Evolutionary conservation across 2,797 vertebrate genomes (phyloP), one percentile per base, ranked within the genome.

Genomic region (Tapirus indicus): DNA sequence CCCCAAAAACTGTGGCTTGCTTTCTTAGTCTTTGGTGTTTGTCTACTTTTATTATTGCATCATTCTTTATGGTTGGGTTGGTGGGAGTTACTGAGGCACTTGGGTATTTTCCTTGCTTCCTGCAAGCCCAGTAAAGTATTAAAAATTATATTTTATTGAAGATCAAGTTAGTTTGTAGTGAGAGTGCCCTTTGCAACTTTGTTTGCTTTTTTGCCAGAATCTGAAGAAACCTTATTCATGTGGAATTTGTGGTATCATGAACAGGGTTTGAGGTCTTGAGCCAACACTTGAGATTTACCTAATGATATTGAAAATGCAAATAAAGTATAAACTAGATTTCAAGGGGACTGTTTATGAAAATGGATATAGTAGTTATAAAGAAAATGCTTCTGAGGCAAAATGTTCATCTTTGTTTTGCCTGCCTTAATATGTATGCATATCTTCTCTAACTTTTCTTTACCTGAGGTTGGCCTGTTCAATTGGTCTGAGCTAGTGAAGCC

Each of bases 301-400:
- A 35, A 35, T 94, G 94, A 74, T 78, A 41, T 1, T 88, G 66
- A 95, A 95, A 88, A 58, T 85, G 21, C 41, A 91, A 27, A 88
- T 86, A 78, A 35, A 75, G 32, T 16, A 79, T 88, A 16, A 79
- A 14, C 27, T 78, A 62, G 77, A 52, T 91, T 82, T 91, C 35
- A 49, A 13, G 23, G 32, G 13, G 5, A 68, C 41, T 68, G 18
- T 56, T 86, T 23, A 52, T 74, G 58, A 64, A 82, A 78, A 52
- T 84, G 47, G 47, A 21, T 66, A 0, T 49, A 25, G 83, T 52
- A 41, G 54, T 56, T 91, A 8, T 0, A 86, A 23, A 62, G 47
- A 4, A 12, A 5, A 47, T 58, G 21, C 38, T 75, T 93, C 27
- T 75, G 38, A 91, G 91, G 82, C 29, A 69, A 25, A n/a, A 27